phyloP scores from a whole-genome alignment of 2,888 invertebrate species.

The Caenorhabditis wallacei region DNA sequence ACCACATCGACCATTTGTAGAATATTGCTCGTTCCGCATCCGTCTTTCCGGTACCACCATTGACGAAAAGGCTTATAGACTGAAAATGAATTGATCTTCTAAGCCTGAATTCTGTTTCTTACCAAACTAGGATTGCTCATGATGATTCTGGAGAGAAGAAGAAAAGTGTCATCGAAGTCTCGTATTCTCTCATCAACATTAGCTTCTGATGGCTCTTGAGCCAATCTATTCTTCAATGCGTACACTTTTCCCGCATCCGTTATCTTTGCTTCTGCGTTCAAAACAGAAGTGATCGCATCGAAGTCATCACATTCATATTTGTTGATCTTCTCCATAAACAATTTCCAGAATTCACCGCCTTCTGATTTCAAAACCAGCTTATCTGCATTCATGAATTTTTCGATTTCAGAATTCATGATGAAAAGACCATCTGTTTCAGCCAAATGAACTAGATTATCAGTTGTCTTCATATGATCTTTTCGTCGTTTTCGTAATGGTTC shows the following conservation, averaged over 20 bases:
- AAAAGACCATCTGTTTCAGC: slow-evolving; percentile 1
- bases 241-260: slow-evolving; percentile 20
- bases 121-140: slow-evolving; percentile 52
- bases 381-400: slow-evolving; percentile 22
- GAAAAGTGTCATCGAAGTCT: slow-evolving; percentile 50
- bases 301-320: slow-evolving; percentile 32
- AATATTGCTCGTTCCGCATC: slow-evolving; percentile 38
- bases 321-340: slow-evolving; percentile 11
- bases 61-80: slow-evolving; percentile 48
- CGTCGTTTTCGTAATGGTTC: slow-evolving; percentile 11
- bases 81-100: slow-evolving; percentile 31
- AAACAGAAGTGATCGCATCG: slow-evolving; percentile 35
- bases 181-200: slow-evolving; percentile 6
- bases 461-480: slow-evolving; percentile 28
- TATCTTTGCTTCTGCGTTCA: slow-evolving; percentile 30
- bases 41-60: slow-evolving; percentile 13
- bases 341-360: slow-evolving; percentile 2
- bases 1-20: slow-evolving; percentile 56
- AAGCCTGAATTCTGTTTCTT: neutral
- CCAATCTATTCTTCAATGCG: neutral
- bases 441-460: neutral
- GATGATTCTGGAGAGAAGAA: slow-evolving; percentile 39
- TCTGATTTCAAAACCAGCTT: slow-evolving; percentile 22
- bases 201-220: slow-evolving; percentile 14
- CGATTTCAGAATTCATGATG: slow-evolving; percentile 33